Evolutionary conservation across 2,888 invertebrate species (phyloP).

Genomic region (Bombylius discolor): DNA sequence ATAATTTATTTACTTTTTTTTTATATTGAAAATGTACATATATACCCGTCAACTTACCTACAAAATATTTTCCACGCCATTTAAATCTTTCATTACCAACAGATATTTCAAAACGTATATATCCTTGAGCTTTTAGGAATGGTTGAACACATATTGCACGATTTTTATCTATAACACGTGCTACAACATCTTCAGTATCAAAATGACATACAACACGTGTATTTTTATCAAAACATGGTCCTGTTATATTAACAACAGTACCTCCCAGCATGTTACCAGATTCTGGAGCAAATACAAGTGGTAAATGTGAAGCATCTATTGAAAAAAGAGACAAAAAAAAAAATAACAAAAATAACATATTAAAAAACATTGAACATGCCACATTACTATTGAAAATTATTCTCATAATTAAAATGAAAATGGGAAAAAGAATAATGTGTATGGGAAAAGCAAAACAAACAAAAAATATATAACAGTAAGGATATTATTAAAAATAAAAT

Average conservation of each 20-base stretch:
- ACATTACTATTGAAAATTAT: no score
- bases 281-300: conserved; percentile 81
- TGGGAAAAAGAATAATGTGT: no score
- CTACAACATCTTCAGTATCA: conserved; percentile 65
- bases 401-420: no score
- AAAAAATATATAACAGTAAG: no score
- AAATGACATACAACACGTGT: conserved; percentile 73
- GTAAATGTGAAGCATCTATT: conserved; percentile 65
- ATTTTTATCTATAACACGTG: conserved; percentile 64
- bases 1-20: not conserved
- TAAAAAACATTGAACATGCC: no score
- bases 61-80: conserved; percentile 83
- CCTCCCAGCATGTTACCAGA: conserved; percentile 97
- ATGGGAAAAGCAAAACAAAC: no score
- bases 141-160: conserved; percentile 85
- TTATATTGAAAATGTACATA: not conserved
- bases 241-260: conserved; percentile 89
- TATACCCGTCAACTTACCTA: conserved; percentile 49
- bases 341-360: no score
- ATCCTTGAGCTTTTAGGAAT: conserved; percentile 73
- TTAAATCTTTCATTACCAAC: conserved; percentile 71
- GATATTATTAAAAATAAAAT: conserved; percentile 11
- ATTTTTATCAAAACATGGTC: conserved; percentile 73
- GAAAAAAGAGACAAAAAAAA: no score
- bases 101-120: conserved; percentile 73